Evolutionary conservation across 92 coral and sea anemone species (phyloP).

Genomic region (Hydrozoanthus gracilis): DNA sequence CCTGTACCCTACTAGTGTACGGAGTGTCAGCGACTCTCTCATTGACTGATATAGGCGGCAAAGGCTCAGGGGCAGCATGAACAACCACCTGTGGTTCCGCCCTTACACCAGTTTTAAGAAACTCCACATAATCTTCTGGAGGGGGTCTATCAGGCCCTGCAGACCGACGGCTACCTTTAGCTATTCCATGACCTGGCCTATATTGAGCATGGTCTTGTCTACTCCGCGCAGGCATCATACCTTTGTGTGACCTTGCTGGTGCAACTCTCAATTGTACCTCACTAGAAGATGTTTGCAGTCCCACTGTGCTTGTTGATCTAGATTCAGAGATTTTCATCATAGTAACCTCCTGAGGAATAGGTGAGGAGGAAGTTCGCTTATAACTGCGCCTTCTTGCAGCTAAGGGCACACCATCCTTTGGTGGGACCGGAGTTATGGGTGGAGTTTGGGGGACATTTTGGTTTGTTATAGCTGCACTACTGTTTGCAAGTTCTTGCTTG

Average conservation of each 20-base stretch:
- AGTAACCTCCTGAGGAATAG: conserved; percentile 69
- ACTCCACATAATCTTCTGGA: conserved; percentile 90
- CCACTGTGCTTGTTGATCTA: conserved; percentile 79
- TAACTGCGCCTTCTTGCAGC: conserved; percentile 66
- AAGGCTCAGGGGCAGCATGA: conserved; percentile 90
- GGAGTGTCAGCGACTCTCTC: conserved; percentile 67
- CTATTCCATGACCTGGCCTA: conserved; percentile 78
- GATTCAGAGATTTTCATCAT: conserved; percentile 48
- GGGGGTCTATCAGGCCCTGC: conserved; percentile 75
- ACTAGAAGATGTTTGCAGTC: conserved; percentile 90
- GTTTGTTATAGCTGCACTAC: neutral
- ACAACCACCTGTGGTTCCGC: conserved; percentile 96
- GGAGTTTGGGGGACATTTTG: conserved; percentile 12
- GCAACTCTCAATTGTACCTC: conserved; percentile 84
- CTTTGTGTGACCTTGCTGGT: conserved; percentile 86
- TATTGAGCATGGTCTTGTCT: conserved; percentile 77
- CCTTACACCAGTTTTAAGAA: conserved; percentile 84
- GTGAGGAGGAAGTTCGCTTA: conserved; percentile 79
- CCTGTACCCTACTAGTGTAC: conserved; percentile 77
- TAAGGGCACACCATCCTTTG: conserved; percentile 76
- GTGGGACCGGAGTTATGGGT: conserved; percentile 86
- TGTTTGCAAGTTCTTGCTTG: conserved; percentile 48
- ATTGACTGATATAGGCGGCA: conserved; percentile 88
- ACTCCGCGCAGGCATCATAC: conserved; percentile 79
- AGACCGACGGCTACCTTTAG: conserved; percentile 61